Conservation (phyloP, 2,113 vertebrate species). For the Perognathus longimembris region DNA sequence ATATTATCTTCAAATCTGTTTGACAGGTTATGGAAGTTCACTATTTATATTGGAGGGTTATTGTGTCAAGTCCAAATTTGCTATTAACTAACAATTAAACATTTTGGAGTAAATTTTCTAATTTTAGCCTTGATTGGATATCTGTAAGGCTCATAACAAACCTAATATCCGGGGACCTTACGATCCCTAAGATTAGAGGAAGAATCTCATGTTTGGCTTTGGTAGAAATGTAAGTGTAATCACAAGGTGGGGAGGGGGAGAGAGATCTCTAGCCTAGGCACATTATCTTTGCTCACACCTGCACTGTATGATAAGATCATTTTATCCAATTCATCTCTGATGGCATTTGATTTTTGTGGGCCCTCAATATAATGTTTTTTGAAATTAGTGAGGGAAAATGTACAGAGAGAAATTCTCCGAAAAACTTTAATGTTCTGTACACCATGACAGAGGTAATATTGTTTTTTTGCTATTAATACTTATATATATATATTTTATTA, state of each 20-base stretch:
- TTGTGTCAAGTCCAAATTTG: not conserved
- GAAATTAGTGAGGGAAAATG: not conserved
- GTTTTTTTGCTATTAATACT: too few species aligned
- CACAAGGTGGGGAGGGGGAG: not conserved
- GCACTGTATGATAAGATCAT: not conserved
- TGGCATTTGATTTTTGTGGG: not conserved
- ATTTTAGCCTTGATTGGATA: too few species aligned
- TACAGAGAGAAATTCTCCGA: not conserved
- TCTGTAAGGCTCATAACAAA: too few species aligned
- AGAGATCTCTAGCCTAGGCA: not conserved
- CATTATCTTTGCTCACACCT: not conserved
- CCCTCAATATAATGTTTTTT: not conserved
- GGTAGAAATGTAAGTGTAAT: not conserved
- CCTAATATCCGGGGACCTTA: too few species aligned
- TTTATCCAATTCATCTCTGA: not conserved
- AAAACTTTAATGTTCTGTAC: too few species aligned
- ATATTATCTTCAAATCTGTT: not conserved
- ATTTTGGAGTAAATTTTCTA: too few species aligned
- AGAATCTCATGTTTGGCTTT: not conserved
- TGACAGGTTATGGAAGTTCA: slow-evolving; percentile 11
- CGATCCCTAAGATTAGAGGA: too few species aligned
- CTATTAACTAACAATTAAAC: not conserved
- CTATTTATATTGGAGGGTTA: not conserved
- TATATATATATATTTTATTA: too few species aligned
- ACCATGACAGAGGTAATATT: too few species aligned